These are phyloP conservation scores for Dasypogon diadema DNA, from an alignment of 2,888 invertebrate genomes.

Conservation along the genomic window DNA sequence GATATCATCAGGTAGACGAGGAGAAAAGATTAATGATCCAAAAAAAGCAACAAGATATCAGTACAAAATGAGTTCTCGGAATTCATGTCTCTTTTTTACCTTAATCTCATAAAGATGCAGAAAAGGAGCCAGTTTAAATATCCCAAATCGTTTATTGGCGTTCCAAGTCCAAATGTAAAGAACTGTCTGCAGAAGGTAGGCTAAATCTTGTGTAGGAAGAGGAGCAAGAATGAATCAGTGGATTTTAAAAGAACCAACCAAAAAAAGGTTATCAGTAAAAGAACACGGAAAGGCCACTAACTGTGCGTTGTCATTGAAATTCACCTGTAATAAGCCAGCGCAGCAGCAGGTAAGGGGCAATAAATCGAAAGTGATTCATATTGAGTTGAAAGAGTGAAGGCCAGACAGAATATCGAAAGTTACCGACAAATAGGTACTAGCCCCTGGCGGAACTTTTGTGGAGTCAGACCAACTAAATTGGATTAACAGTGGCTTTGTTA, in stretches of 20 bases:
- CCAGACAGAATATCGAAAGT: neutral
- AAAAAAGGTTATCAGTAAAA: slow-evolving; percentile 33
- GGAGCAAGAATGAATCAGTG: neutral
- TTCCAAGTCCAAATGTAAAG: slow-evolving; percentile 18
- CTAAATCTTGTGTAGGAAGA: neutral
- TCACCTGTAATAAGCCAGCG: slow-evolving; percentile 21
- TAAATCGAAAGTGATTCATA: slow-evolving; percentile 18
- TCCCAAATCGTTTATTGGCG: slow-evolving; percentile 24
- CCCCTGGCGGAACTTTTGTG: neutral
- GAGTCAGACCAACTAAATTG: slow-evolving; percentile 35
- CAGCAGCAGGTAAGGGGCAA: neutral
- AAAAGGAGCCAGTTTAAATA: slow-evolving; percentile 21
- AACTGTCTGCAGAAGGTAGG: slow-evolving; percentile 18
- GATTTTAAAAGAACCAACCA: neutral
- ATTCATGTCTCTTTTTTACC: slow-evolving; percentile 8
- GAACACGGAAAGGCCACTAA: slow-evolving; percentile 47
- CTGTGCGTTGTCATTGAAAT: slow-evolving; percentile 34
- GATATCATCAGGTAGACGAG: slow-evolving; percentile 34
- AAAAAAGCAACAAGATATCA: slow-evolving; percentile 34
- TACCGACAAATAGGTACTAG: neutral
- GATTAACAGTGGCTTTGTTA: slow-evolving; percentile 37
- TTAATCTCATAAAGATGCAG: slow-evolving; percentile 31
- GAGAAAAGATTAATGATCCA: slow-evolving; percentile 36
- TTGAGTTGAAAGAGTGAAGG: neutral
- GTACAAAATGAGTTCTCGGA: slow-evolving; percentile 44